Base-by-base conservation (phyloP, 2,888 invertebrate species). In the Coenonympha glycerion region DNA sequence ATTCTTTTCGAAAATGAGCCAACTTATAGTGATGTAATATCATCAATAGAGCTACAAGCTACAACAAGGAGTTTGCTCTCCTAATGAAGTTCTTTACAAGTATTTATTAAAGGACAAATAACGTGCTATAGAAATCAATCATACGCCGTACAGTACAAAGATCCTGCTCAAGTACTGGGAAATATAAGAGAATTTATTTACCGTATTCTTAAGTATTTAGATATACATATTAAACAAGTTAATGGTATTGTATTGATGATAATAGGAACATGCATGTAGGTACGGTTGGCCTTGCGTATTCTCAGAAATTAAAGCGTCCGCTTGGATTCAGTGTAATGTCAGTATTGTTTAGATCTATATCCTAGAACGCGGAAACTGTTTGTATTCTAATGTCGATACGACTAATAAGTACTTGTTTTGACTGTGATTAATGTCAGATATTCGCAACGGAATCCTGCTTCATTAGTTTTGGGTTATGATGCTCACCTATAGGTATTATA, bases 331-430 rank as follows among this genome's bases (percentile, higher is more conserved):
- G 24, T 24, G 44, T 50, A 42, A 51, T 26, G 53, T 39, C 47
- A 46, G 49, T 47, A 53, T 49, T 50, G 48, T 53, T 53, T 48
- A 41, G 34, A 40, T 47, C 19, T 30, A 50, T 53, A n/a, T n/a
- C 50, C 19, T 50, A 55, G 48, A 50, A 55, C 50, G 52, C 52
- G 57, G 55, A 57, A 55, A 46, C 44, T 44, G 49, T 31, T 55
- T 18, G 47, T 40, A 52, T 55, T 55, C 49, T 53, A 49, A 55
- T 53, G 47, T 53, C 49, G 49, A 48, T 47, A 47, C 40, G 11
- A 45, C 45, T 45, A 34, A 42, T 42, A 36, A 21, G 30, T 49
- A 44, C 50, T 33, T 31, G 42, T 37, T 28, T 11, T 34, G 39
- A 50, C 50, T 42, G 52, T 55, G 55, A 55, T 53, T 49, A 53